Conservation (phyloP, 2,888 invertebrate species). For the Gandaritis pyraliata region DNA sequence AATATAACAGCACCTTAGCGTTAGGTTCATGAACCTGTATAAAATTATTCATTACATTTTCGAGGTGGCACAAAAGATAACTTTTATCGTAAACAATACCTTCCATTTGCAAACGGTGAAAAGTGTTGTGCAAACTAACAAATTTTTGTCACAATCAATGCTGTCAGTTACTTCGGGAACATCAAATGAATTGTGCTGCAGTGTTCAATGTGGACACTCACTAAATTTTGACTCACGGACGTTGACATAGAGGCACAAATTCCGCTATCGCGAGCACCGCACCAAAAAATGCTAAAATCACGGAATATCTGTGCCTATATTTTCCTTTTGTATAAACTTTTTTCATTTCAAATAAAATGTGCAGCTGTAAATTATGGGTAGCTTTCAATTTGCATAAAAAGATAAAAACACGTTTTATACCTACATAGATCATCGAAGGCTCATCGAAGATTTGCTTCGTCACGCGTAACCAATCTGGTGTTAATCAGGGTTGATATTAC, state of each 20-base stretch:
- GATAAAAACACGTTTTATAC: slow-evolving; percentile 13
- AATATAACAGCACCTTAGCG: no score
- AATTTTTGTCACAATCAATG: slow-evolving; percentile 25
- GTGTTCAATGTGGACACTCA: slow-evolving; percentile 31
- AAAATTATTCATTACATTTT: not conserved
- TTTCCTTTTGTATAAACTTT: not conserved
- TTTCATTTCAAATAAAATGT: slow-evolving; percentile 4
- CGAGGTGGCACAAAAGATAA: not conserved
- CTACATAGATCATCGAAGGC: slow-evolving; percentile 17
- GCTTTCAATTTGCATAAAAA: slow-evolving; percentile 25
- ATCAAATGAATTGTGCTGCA: slow-evolving; percentile 33
- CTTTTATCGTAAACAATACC: not conserved
- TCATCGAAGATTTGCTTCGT: slow-evolving; percentile 24
- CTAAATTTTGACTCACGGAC: slow-evolving; percentile 30
- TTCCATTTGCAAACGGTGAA: slow-evolving; percentile 6
- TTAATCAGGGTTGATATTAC: no score
- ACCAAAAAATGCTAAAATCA: slow-evolving; percentile 7
- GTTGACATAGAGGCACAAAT: slow-evolving; percentile 29
- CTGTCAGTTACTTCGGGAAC: slow-evolving; percentile 29
- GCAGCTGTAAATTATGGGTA: not conserved
- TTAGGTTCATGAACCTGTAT: no score
- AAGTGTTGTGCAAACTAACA: slow-evolving; percentile 14
- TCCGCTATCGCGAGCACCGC: slow-evolving; percentile 16
- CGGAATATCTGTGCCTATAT: not conserved
- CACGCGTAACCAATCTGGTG: not conserved